Percentiles rank a stretch among this genome's conserved stretches.
These are phyloP conservation scores for Lateolabrax maculatus DNA, from an alignment of 2,797 vertebrate species.

Conservation along the genomic window DNA sequence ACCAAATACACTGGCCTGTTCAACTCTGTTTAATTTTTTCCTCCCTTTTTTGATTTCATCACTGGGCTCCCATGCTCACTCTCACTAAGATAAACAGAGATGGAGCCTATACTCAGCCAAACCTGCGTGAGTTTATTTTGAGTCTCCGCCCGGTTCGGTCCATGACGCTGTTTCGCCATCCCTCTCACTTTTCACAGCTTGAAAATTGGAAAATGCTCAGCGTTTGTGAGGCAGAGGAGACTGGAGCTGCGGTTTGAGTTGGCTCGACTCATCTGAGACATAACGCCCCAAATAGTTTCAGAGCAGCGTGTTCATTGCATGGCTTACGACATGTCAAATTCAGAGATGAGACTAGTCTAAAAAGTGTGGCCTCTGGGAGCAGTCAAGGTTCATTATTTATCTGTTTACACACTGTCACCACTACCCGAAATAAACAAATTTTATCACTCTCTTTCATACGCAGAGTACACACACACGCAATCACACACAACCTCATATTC, in stretches of 20 bases:
- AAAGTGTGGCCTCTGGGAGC: conserved; percentile 67
- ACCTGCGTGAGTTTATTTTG: conserved; percentile 83
- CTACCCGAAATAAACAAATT: conserved; percentile 65
- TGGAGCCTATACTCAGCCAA: conserved; percentile 75
- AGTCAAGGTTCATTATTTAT: conserved; percentile 77
- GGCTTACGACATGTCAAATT: conserved; percentile 73
- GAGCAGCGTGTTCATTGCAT: conserved; percentile 66
- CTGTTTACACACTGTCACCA: conserved; percentile 77
- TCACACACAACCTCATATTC: conserved; percentile 55
- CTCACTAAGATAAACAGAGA: conserved; percentile 84
- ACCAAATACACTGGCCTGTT: conserved; percentile 82
- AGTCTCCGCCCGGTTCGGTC: conserved; percentile 81
- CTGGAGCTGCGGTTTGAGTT: conserved; percentile 76
- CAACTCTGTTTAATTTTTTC: conserved; percentile 82
- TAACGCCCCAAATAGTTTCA: conserved; percentile 80
- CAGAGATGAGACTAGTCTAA: conserved; percentile 64
- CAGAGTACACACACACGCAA: conserved; percentile 30
- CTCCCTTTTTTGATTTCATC: conserved; percentile 82
- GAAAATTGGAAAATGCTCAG: conserved; percentile 79
- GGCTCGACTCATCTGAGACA: conserved; percentile 75
- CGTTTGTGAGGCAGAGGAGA: conserved; percentile 72
- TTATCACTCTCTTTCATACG: conserved; percentile 45
- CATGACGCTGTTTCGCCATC: conserved; percentile 82
- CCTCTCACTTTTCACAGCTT: conserved; percentile 82
- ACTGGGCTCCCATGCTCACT: conserved; percentile 82